Base-by-base conservation (phyloP, 2,888 invertebrate genomes). In the Chirona hameri region DNA sequence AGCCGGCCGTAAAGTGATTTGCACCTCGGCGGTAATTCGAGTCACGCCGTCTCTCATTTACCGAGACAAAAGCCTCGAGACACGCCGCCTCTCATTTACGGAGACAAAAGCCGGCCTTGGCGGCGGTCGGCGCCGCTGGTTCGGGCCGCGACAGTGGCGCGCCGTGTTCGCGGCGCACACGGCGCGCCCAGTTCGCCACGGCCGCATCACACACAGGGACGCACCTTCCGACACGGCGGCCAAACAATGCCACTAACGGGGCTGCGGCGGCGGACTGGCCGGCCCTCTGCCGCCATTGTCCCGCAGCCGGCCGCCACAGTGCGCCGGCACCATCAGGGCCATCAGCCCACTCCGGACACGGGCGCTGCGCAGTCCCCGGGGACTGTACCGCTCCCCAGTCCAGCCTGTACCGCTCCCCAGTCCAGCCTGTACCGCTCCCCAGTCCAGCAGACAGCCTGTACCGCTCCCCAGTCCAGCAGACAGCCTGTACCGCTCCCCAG, bases 1-100 rank as follows among this genome's bases (percentile, higher is more conserved):
- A 76, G 76, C 24, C 76, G 76, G 24, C 24, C 76, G 24, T 76
- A 76, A 76, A 76, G 46, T 76, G 76, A 76, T 76, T 76, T 76
- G 76, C 76, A 76, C 76, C 76, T 76, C 46, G 46, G 24, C 24
- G 31, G 76, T 46, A 46, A 76, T 46, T 76, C 76, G 21, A 27
- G 39, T 9, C 76, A 39, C 9, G 76, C 9, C 39, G 39, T 76
- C 76, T 29, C 39, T 39, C 76, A 39, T 69, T 39, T 29, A 4
- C 39, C 21, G 39, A 31, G 76, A 76, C 72, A 76, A 76, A 76
- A 76, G 76, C 9, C 14, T 39, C 39, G 39, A 39, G 39, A 39
- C 39, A 39, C 39, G 39, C 39, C 39, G 39, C 7, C 39, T 31
- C 46, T 46, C 76, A 46, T 72, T 46, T 31, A 7, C 46, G 24